Percentiles rank a stretch among this genome's conserved stretches.
Evolutionary conservation across 1,140 invertebrate genomes (phyloP).

Genomic region (Subanguina moxae): DNA sequence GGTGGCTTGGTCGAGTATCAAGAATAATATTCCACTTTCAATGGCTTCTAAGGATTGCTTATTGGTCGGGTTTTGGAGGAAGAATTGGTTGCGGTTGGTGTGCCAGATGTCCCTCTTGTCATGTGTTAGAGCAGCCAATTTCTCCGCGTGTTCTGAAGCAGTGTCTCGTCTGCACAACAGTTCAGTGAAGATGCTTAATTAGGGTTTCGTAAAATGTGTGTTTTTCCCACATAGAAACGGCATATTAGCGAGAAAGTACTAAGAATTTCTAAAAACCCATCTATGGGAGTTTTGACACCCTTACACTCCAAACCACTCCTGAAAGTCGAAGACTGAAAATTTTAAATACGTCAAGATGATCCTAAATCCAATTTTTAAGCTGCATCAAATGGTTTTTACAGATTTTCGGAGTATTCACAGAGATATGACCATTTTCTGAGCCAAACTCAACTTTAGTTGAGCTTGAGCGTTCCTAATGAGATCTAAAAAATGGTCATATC

Average conservation of each 20-base stretch:
- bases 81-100: conserved; percentile 45
- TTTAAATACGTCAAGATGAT: no score
- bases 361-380: no score
- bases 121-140: conserved; percentile 43
- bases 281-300: no score
- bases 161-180: conserved; percentile 37
- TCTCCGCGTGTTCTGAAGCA: conserved; percentile 24
- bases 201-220: conserved; percentile 7
- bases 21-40: conserved; percentile 41
- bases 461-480: no score
- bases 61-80: conserved; percentile 40
- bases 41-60: conserved; percentile 34
- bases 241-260: no score
- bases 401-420: background rate
- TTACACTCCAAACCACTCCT: no score
- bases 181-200: conserved; percentile 40
- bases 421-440: no score
- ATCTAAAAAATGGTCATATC: no score
- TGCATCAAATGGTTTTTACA: no score
- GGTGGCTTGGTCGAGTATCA: conserved; percentile 38
- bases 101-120: conserved; percentile 42
- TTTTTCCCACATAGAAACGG: conserved; percentile 3
- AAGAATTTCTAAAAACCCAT: no score
- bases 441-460: no score
- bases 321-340: no score